These are phyloP conservation scores for Abrostola tripartita DNA, from an alignment of 2,888 invertebrate genomes.

Conservation along the genomic window DNA sequence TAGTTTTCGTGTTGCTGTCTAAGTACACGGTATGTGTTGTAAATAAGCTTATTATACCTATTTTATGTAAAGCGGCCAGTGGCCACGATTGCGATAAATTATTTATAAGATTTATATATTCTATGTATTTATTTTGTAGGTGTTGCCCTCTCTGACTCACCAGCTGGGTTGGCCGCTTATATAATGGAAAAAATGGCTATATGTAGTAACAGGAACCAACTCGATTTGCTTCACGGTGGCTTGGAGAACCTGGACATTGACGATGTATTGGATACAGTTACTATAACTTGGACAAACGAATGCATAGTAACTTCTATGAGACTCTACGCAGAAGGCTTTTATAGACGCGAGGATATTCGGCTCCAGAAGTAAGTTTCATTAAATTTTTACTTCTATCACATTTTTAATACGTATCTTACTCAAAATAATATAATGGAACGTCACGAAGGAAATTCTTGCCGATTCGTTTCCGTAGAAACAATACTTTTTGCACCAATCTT, in stretches of 20 bases:
- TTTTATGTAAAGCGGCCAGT: too few species aligned
- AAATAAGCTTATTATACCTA: too few species aligned
- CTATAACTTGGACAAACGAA: constrained; percentile 93
- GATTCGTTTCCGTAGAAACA: too few species aligned
- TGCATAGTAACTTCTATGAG: constrained; percentile 93
- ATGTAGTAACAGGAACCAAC: constrained; percentile 89
- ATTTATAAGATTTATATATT: too few species aligned
- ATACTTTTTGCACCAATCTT: too few species aligned
- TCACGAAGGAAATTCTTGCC: too few species aligned
- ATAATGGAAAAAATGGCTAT: constrained; percentile 95
- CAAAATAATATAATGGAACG: too few species aligned
- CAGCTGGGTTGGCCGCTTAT: constrained; percentile 95
- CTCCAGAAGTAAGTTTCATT: constrained; percentile 69
- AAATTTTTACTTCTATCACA: not conserved
- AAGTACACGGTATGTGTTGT: too few species aligned
- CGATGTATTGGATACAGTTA: constrained; percentile 93
- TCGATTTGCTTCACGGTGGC: constrained; percentile 90
- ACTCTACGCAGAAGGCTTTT: constrained; percentile 91
- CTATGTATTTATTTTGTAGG: constrained; percentile 82
- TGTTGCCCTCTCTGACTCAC: constrained; percentile 91
- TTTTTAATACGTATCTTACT: too few species aligned
- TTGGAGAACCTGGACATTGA: constrained; percentile 90
- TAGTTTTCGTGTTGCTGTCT: too few species aligned
- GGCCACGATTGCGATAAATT: too few species aligned
- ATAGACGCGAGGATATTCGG: constrained; percentile 59